Base-by-base conservation (phyloP, 2,888 invertebrate genomes). In the Leucoma salicis region DNA sequence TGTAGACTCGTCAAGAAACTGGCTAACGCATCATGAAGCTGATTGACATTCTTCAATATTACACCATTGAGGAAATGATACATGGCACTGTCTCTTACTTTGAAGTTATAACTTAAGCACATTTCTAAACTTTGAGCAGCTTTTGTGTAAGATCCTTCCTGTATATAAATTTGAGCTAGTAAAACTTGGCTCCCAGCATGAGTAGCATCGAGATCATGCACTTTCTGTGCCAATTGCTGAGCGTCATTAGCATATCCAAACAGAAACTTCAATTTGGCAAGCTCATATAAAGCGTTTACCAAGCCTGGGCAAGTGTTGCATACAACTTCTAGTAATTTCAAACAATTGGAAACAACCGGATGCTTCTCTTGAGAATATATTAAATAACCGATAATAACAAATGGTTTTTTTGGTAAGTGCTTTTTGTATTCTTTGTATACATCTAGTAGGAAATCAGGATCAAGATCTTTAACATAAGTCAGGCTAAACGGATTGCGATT, bases 61-160 rank as follows among this genome's bases (percentile, higher is more conserved):
- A 96, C 90, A 0, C 97, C 98, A 55, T 93, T 92, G 0, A 98
- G 92, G 49, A 97, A 92, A 82, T 98, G 96, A 72, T 97, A 99
- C 73, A 97, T 90, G 0, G 98, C 96, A 78, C 96, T 95, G 46
- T 98, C 97, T 53, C 98, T 90, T 0, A 99, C 94, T 81, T 96
- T 94, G 72, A 99, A 98, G 78, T 98, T 96, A 69, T 96, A 95
- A 68, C 97, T 97, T 10, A 99, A 86, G 42, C 96, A 97, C 53
- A 95, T 92, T 82, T 99, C 98, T 32, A 99, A 85, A 40, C 94
- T 94, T 74, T 97, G 96, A 8, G 95, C 92, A 0, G 98, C 98
- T 68, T 94, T 92, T 12, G 94, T 91, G 63, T 92, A 95, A 32
- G 92, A 89, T 27, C 92, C 91, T 65, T 93, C 92, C 43, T 93